phyloP scores from a whole-genome alignment of 2,113 vertebrate genomes.

The Vidua chalybeata region DNA sequence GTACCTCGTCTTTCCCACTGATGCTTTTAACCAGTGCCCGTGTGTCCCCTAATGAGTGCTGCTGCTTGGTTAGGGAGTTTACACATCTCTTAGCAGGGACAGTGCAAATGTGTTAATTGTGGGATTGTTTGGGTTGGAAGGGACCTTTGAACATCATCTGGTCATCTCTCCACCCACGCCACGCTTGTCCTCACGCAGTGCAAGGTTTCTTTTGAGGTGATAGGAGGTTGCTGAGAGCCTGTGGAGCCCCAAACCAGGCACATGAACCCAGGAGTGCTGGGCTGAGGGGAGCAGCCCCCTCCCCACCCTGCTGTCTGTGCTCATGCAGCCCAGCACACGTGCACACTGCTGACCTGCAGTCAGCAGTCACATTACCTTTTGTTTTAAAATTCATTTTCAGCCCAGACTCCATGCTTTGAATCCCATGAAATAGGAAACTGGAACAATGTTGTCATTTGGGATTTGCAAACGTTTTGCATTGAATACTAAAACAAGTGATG shows the following conservation, averaged over 20 bases:
- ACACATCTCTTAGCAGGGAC: background rate
- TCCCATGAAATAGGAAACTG: conserved; percentile 2
- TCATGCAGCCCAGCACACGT: fast-evolving
- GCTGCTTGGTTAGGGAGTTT: background rate
- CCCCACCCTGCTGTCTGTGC: background rate
- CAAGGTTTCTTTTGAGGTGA: background rate
- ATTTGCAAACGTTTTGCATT: conserved; percentile 9
- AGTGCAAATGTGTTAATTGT: background rate
- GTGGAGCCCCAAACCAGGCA: background rate
- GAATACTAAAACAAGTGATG: background rate
- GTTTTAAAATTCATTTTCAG: background rate
- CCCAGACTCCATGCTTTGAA: background rate
- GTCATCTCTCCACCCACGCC: background rate
- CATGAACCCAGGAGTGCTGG: background rate
- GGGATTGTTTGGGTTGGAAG: background rate
- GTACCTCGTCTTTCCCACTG: background rate
- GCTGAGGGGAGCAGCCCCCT: background rate
- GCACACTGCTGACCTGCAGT: background rate
- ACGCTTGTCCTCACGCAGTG: background rate
- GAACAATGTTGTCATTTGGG: conserved; percentile 32
- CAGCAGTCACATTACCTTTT: background rate
- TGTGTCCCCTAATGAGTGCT: background rate
- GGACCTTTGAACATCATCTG: background rate
- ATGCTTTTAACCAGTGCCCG: background rate
- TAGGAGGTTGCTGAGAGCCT: background rate